phyloP scores from a whole-genome alignment of 2,797 vertebrate genomes.

The Chaetodon trifasciatus region DNA sequence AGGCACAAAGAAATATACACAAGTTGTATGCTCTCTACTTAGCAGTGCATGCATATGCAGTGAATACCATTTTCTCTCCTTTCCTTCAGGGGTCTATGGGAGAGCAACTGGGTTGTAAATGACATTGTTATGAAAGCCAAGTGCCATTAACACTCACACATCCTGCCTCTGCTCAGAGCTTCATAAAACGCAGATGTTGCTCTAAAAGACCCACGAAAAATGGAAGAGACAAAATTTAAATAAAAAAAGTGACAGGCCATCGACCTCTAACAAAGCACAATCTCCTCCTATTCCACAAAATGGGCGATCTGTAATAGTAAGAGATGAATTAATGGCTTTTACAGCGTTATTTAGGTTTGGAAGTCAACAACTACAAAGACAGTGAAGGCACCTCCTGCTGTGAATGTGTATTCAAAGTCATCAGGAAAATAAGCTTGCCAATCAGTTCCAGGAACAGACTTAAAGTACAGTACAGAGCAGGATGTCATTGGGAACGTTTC shows the following conservation, averaged over 20 bases:
- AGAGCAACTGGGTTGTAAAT: slow-evolving; percentile 84
- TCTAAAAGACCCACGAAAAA: slow-evolving; percentile 81
- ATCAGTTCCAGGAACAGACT: slow-evolving; percentile 77
- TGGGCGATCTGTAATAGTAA: slow-evolving; percentile 62
- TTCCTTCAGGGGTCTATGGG: slow-evolving; percentile 79
- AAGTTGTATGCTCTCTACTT: slow-evolving; percentile 66
- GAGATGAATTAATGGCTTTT: slow-evolving; percentile 78
- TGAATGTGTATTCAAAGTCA: slow-evolving; percentile 76
- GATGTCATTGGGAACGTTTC: slow-evolving; percentile 79
- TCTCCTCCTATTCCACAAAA: slow-evolving; percentile 67
- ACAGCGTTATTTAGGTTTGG: slow-evolving; percentile 60
- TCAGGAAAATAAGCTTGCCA: slow-evolving; percentile 80
- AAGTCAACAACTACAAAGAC: slow-evolving; percentile 70
- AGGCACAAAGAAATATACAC: slow-evolving; percentile 80
- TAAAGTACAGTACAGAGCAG: slow-evolving; percentile 68
- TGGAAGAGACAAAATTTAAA: slow-evolving; percentile 67
- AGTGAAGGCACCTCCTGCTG: slow-evolving; percentile 71
- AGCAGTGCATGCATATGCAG: slow-evolving; percentile 71
- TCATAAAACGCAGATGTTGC: slow-evolving; percentile 87
- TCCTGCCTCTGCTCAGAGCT: slow-evolving; percentile 81
- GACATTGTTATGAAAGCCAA: slow-evolving; percentile 83
- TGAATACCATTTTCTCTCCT: slow-evolving; percentile 75
- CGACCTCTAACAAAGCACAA: slow-evolving; percentile 78
- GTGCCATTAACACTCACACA: slow-evolving; percentile 81
- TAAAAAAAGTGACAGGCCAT: slow-evolving; percentile 75